These are phyloP conservation scores for Clepsis dumicolana DNA, from an alignment of 2,888 invertebrate species.

Conservation along the genomic window DNA sequence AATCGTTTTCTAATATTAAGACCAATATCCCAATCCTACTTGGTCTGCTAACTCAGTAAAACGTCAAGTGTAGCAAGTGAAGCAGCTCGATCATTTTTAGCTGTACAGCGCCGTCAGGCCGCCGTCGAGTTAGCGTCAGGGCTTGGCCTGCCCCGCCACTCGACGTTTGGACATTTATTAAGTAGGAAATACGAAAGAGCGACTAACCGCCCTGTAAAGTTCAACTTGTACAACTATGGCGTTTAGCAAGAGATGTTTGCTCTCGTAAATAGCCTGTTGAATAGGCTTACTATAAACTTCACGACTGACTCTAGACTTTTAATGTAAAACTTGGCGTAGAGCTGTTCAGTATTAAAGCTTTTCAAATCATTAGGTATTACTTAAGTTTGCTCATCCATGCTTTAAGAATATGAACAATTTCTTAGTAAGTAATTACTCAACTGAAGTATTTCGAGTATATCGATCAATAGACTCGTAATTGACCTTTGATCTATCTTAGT, in stretches of 20 bases:
- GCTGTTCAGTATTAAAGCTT: not conserved
- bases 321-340: not conserved
- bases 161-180: slow-evolving; percentile 71
- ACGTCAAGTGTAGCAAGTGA: slow-evolving; percentile 54
- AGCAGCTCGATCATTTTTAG: slow-evolving; percentile 68
- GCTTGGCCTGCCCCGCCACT: slow-evolving; percentile 51
- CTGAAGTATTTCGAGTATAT: too few species aligned
- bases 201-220: slow-evolving; percentile 49
- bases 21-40: slow-evolving; percentile 45
- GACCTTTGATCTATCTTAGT: slow-evolving; percentile 15
- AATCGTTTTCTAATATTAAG: slow-evolving; percentile 39
- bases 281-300: slow-evolving; percentile 8
- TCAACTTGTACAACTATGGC: slow-evolving; percentile 58
- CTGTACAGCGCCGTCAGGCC: slow-evolving; percentile 61
- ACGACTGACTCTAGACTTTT: slow-evolving; percentile 12
- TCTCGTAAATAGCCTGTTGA: slow-evolving; percentile 37
- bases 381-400: not conserved
- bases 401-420: too few species aligned
- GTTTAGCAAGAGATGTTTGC: slow-evolving; percentile 50
- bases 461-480: not conserved
- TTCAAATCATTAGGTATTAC: not conserved
- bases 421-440: too few species aligned
- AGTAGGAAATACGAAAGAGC: slow-evolving; percentile 68
- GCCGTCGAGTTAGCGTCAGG: slow-evolving; percentile 75
- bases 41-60: slow-evolving; percentile 50